Percentiles rank a stretch among this genome's conserved stretches.
Evolutionary conservation across 2,888 invertebrate species (phyloP).

Genomic region (Pyrocoelia pectoralis): DNA sequence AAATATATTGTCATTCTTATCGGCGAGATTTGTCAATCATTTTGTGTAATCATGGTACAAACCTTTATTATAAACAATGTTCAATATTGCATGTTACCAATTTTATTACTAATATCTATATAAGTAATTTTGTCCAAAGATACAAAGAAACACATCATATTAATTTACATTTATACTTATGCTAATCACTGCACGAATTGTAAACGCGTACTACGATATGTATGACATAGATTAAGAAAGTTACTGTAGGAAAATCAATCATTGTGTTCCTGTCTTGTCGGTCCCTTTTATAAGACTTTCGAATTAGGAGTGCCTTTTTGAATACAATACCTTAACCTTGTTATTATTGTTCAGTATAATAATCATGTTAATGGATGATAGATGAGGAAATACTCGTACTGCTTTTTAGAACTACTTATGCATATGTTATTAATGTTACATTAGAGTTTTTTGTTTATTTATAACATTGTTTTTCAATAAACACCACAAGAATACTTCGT

Average conservation of each 20-base stretch:
- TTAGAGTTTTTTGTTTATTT: constrained; percentile 46
- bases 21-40: not conserved
- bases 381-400: constrained; percentile 43
- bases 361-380: constrained; percentile 40
- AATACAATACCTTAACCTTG: constrained; percentile 49
- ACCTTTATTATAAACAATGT: constrained; percentile 18
- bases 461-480: constrained; percentile 57
- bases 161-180: constrained; percentile 8
- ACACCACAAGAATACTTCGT: constrained; percentile 49
- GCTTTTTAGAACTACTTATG: constrained; percentile 31
- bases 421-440: constrained; percentile 38
- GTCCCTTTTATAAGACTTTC: constrained; percentile 45
- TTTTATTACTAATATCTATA: constrained; percentile 19
- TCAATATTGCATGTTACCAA: constrained; percentile 21
- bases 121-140: constrained; percentile 27
- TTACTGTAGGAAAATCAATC: constrained; percentile 24
- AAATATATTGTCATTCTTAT: constrained; percentile 8
- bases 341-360: constrained; percentile 48
- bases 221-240: constrained; percentile 12
- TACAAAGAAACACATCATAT: constrained; percentile 5
- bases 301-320: constrained; percentile 58
- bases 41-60: constrained; percentile 21
- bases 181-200: constrained; percentile 20
- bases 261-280: constrained; percentile 34
- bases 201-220: constrained; percentile 16